Percentiles rank a stretch among this genome's conserved stretches.
Evolutionary conservation across 2,888 invertebrate species (phyloP).

Genomic region (Phortica magna): DNA sequence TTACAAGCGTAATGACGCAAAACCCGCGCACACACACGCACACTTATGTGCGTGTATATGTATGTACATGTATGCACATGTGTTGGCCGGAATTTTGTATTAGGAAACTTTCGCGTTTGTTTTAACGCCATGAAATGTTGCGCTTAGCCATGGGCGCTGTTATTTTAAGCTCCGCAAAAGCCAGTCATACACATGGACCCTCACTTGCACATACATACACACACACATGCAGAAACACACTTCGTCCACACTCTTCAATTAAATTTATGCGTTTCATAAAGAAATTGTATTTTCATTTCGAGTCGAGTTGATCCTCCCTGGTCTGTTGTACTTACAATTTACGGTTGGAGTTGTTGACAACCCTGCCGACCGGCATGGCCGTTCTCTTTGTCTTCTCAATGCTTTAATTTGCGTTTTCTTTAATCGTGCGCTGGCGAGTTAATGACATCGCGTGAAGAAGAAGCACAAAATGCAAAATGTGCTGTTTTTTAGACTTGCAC

Average conservation of each 20-base stretch:
- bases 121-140: not conserved
- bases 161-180: slow-evolving; percentile 11
- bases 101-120: slow-evolving; percentile 14
- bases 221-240: slow-evolving; percentile 20
- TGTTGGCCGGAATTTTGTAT: not conserved
- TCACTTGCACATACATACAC: not conserved
- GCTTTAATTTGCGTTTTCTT: not conserved
- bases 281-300: slow-evolving; percentile 29
- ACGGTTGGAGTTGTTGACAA: not conserved
- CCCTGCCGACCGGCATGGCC: not conserved
- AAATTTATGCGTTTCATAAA: slow-evolving; percentile 37
- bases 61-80: not conserved
- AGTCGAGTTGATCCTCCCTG: not conserved
- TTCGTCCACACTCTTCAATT: slow-evolving; percentile 3
- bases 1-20: slow-evolving; percentile 4
- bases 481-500: no score
- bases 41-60: not conserved
- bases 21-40: not conserved
- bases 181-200: not conserved
- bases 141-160: slow-evolving; percentile 12
- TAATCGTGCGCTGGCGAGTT: not conserved
- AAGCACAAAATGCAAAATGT: no score
- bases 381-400: no score
- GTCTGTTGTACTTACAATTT: not conserved
- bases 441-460: no score